Evolutionary conservation across 1,140 invertebrate genomes (phyloP), one percentile per base, ranked within the genome.

Genomic region (Bombus vancouverensis): DNA sequence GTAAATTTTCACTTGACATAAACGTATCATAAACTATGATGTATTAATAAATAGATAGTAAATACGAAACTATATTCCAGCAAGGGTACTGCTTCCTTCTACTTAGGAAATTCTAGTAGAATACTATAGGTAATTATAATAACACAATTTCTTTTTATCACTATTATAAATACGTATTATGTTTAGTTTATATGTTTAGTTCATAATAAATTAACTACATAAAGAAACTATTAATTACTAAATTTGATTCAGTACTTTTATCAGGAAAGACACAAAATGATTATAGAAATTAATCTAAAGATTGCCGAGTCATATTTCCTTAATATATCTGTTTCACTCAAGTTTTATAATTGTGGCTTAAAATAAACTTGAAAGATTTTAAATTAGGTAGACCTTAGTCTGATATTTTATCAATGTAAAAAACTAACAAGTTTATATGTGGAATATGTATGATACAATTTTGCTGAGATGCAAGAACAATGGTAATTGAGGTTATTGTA

Each of bases 401-500:
- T 25, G 34, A 34, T 25, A 62, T 28, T 62, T 47, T 13, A 57
- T 57, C 6, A 57, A 28, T 75, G 13, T 75, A 57, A 53, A 28
- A 15, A 72, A 42, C 42, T n/a, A 42, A 68, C 18, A 34, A 25
- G 42, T n/a, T 39, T 72, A n/a, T 25, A 15, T 6, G 28, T 3
- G 9, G 18, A 42, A 39, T 53, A 42, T 44, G 34, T 73, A 47
- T 62, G n/a, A 12, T 32, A 53, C 59, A 73, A 15, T n/a, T 44
- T 74, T 53, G 13, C 39, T 32, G 9, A 66, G 13, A 47, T 70
- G 9, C 42, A 80, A 80, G 65, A 42, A 25, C 13, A 76, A 22
- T 32, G 12, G 42, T 75, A 89, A 89, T 91, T 87, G 85, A 91
- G 89, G 91, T 91, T 91, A 91, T 87, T 80, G 68, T 47, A 44